phyloP scores from a whole-genome alignment of 2,888 invertebrate genomes.

The Julus scanicus region DNA sequence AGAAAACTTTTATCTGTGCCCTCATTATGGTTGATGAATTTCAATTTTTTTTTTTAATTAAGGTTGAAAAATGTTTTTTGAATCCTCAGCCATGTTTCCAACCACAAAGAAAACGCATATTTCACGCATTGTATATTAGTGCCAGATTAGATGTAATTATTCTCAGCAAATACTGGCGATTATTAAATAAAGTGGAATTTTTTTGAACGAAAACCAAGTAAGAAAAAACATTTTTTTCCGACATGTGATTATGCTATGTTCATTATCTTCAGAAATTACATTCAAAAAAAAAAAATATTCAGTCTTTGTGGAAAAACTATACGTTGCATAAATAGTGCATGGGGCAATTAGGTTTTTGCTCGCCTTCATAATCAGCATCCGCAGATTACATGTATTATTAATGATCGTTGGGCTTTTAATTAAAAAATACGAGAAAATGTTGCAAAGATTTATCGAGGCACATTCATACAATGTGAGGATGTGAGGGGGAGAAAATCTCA shows the following conservation, averaged over 20 bases:
- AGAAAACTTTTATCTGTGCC: neutral
- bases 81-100: neutral
- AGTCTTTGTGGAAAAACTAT: slow-evolving; percentile 7
- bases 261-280: slow-evolving; percentile 26
- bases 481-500: neutral
- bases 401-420: slow-evolving; percentile 20
- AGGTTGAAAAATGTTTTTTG: neutral
- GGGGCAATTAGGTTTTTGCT: slow-evolving; percentile 8
- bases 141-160: neutral
- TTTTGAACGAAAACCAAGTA: neutral
- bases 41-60: neutral
- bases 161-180: neutral
- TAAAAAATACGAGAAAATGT: slow-evolving; percentile 33
- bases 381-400: slow-evolving; percentile 27
- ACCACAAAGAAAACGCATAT: neutral
- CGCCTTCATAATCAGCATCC: neutral
- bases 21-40: neutral
- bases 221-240: neutral
- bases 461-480: neutral
- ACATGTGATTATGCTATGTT: neutral
- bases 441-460: neutral
- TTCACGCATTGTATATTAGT: neutral
- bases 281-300: neutral
- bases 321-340: slow-evolving; percentile 8
- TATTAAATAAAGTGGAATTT: neutral